These are phyloP conservation scores for Trichechus manatus DNA, from an alignment of 2,113 vertebrate genomes.

Conservation along the genomic window DNA sequence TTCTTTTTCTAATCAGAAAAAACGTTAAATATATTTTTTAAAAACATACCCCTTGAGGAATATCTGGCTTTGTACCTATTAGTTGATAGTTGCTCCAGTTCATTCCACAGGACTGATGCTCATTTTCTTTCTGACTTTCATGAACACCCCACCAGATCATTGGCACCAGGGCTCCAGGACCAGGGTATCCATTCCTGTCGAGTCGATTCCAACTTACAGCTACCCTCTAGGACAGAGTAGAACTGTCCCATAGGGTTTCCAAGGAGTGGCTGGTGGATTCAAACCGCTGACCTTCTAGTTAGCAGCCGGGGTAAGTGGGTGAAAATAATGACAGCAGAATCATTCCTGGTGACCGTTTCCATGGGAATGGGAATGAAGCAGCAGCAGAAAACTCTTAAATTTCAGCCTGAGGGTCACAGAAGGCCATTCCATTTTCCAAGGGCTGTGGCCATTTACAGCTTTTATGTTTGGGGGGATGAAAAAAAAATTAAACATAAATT, in stretches of 20 bases:
- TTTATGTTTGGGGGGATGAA: slow-evolving; percentile 66
- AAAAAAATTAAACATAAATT: slow-evolving; percentile 76
- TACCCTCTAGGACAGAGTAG: too few relatives aligned
- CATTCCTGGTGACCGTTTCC: slow-evolving; percentile 79
- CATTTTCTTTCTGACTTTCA: slow-evolving; percentile 60
- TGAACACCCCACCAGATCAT: slow-evolving; percentile 47
- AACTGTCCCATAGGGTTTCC: too few relatives aligned
- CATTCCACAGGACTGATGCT: slow-evolving; percentile 38
- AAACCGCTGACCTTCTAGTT: too few relatives aligned
- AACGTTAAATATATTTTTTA: slow-evolving; percentile 7
- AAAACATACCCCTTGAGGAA: neutral
- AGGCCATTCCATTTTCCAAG: slow-evolving; percentile 83
- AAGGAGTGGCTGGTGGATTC: too few relatives aligned
- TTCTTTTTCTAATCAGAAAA: slow-evolving; percentile 53
- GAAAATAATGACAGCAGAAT: slow-evolving; percentile 75
- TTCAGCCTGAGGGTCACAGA: slow-evolving; percentile 80
- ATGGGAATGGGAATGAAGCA: slow-evolving; percentile 80
- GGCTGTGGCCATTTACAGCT: slow-evolving; percentile 67
- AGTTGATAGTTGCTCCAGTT: slow-evolving; percentile 46
- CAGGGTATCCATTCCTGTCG: too few relatives aligned
- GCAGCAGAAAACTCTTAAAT: slow-evolving; percentile 75
- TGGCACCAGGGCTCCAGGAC: neutral
- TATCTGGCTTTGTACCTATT: slow-evolving; percentile 42
- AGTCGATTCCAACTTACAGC: too few relatives aligned
- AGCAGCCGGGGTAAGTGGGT: slow-evolving; percentile 49